A percentile compares a stretch with the other conserved stretches of the same genome.
phyloP scores from a whole-genome alignment of 2,888 invertebrate species.

The Monopis laevigella region DNA sequence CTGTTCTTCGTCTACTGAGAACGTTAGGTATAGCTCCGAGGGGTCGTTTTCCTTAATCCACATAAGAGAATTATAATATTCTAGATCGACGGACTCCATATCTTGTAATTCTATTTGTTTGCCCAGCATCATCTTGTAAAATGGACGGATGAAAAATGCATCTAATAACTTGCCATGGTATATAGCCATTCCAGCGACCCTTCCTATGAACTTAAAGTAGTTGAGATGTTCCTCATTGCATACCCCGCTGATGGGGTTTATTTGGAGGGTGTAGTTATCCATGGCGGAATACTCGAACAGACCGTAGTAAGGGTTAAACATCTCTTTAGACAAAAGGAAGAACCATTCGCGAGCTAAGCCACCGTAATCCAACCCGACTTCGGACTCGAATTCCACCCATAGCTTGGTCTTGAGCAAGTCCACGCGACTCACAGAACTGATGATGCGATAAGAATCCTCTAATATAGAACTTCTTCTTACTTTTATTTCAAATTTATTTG shows the following conservation, averaged over 20 bases:
- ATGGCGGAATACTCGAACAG: constrained; percentile 99
- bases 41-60: constrained; percentile 98
- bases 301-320: constrained; percentile 99
- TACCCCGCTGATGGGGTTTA: constrained; percentile 96
- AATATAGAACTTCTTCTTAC: constrained; percentile 89
- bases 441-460: constrained; percentile 96
- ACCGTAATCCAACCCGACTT: constrained; percentile 95
- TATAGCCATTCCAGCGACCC: constrained; percentile 98
- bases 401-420: constrained; percentile 96
- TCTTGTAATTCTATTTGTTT: constrained; percentile 94
- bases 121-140: constrained; percentile 99
- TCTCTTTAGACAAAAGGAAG: constrained; percentile 97
- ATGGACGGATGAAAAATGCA: constrained; percentile 99
- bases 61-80: constrained; percentile 97
- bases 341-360: constrained; percentile 98
- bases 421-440: constrained; percentile 88
- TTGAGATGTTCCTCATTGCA: constrained; percentile 98
- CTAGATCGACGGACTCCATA: constrained; percentile 99
- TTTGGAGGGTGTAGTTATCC: constrained; percentile 99
- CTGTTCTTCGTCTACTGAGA: constrained; percentile 96
- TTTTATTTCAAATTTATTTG: constrained; percentile 98
- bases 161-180: constrained; percentile 98
- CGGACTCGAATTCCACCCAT: constrained; percentile 99
- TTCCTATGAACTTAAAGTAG: constrained; percentile 98
- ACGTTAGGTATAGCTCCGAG: constrained; percentile 91